Evolutionary conservation across 2,888 invertebrate species (phyloP).

Genomic region (Subacronicta megacephala): DNA sequence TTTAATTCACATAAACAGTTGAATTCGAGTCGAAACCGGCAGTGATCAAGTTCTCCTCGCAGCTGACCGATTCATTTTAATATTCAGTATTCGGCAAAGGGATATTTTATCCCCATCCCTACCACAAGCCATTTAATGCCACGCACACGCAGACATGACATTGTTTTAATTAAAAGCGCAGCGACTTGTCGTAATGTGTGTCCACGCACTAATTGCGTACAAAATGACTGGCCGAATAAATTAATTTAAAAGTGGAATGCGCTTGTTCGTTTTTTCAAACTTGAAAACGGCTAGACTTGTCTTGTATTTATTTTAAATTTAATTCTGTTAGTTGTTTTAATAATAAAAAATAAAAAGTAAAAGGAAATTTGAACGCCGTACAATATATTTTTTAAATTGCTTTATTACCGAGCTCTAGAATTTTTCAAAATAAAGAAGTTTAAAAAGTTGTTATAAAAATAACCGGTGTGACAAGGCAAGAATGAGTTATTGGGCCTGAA

Average conservation of each 20-base stretch:
- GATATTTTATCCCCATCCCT: conserved; percentile 5
- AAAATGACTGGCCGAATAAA: conserved; percentile 33
- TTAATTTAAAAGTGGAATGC: conserved; percentile 34
- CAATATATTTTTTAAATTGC: no score
- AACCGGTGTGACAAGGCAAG: no score
- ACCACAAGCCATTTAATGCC: not conserved
- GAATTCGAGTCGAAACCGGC: no score
- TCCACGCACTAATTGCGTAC: conserved; percentile 46
- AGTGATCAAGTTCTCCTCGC: not conserved
- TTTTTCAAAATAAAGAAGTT: no score
- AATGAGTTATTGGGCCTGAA: no score
- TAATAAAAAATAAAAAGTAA: no score
- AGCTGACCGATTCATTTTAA: not conserved
- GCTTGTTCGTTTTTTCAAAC: conserved; percentile 5
- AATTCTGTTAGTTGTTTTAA: not conserved
- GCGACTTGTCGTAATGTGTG: conserved; percentile 22
- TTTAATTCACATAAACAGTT: no score
- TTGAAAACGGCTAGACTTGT: not conserved
- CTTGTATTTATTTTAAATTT: conserved; percentile 2
- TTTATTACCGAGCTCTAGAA: no score
- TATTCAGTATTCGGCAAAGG: not conserved
- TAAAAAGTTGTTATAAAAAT: no score
- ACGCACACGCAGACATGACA: conserved; percentile 16
- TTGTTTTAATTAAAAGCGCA: conserved; percentile 45
- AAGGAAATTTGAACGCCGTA: no score